These are phyloP conservation scores for Ceyx margarethae DNA, from an alignment of 2,113 vertebrate genomes.

Conservation along the genomic window DNA sequence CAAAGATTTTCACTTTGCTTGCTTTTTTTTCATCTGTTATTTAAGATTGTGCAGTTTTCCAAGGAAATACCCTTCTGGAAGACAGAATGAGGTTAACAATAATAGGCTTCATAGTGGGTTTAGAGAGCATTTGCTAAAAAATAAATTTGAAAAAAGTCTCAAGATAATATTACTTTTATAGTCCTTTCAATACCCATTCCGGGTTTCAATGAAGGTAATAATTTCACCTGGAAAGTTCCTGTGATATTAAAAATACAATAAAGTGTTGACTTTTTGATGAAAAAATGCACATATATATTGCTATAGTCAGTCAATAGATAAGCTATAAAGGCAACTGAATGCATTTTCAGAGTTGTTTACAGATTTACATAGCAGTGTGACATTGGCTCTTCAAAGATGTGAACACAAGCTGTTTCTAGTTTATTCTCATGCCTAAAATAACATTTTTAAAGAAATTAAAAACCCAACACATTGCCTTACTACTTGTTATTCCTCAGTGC, in stretches of 20 bases:
- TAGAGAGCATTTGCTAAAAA: constrained; percentile 8
- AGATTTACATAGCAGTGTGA: background rate
- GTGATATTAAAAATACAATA: background rate
- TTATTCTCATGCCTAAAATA: background rate
- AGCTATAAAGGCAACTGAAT: background rate
- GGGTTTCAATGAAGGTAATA: background rate
- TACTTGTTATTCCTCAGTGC: background rate
- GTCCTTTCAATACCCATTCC: background rate
- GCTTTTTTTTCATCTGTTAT: constrained; percentile 21
- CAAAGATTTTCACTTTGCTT: constrained; percentile 1
- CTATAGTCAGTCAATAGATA: background rate
- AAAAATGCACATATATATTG: background rate
- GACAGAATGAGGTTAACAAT: constrained; percentile 55
- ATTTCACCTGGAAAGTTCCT: background rate
- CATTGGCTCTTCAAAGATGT: background rate
- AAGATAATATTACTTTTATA: background rate
- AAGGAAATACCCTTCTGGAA: constrained; percentile 33
- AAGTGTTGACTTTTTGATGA: background rate
- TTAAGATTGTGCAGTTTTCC: constrained; percentile 41
- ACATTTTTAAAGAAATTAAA: background rate
- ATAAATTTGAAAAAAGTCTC: background rate
- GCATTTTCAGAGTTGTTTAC: background rate
- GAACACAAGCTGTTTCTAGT: background rate
- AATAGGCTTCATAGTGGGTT: background rate
- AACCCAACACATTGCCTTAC: background rate